A percentile compares a stretch with the other conserved stretches of the same genome.
Evolutionary conservation across 2,888 invertebrate species (phyloP).

Genomic region (Tetramorium bicarinatum): DNA sequence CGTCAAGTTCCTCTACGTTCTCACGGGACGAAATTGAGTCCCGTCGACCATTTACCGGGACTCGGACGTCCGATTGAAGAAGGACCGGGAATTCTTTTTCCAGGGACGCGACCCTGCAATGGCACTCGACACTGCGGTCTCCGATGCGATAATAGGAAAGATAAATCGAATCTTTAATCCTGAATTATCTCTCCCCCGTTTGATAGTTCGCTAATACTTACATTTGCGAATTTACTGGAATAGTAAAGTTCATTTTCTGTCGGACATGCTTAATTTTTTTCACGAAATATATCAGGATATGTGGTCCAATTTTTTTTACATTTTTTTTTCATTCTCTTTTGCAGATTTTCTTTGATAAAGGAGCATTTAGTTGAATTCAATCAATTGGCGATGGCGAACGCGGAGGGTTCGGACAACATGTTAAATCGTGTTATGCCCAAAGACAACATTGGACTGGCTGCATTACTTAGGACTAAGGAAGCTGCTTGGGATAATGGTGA

Average conservation of each 20-base stretch:
- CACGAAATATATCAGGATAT: not conserved
- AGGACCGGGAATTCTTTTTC: slow-evolving; percentile 12
- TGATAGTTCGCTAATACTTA: not conserved
- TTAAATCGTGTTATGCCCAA: slow-evolving; percentile 99
- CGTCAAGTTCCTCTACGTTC: slow-evolving; percentile 41
- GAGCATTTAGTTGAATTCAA: slow-evolving; percentile 99
- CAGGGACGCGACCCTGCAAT: not conserved
- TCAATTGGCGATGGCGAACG: slow-evolving; percentile 99
- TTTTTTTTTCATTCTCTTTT: slow-evolving; percentile 70
- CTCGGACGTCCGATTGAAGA: slow-evolving; percentile 52
- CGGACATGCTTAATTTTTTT: not conserved
- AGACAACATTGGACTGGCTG: slow-evolving; percentile 99
- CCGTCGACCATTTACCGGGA: slow-evolving; percentile 44
- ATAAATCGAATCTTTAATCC: slow-evolving; percentile 1
- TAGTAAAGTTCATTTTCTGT: not conserved
- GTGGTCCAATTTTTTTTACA: not conserved
- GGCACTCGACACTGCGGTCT: not conserved
- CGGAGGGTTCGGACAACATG: slow-evolving; percentile 99
- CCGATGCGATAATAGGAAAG: not conserved
- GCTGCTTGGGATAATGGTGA: slow-evolving; percentile 96
- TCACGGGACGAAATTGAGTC: slow-evolving; percentile 56
- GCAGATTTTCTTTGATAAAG: slow-evolving; percentile 96
- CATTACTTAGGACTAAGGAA: slow-evolving; percentile 97
- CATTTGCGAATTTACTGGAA: not conserved
- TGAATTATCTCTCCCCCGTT: not conserved